These are phyloP conservation scores for Salarias fasciatus DNA, from an alignment of 2,797 vertebrate species.

Conservation along the genomic window DNA sequence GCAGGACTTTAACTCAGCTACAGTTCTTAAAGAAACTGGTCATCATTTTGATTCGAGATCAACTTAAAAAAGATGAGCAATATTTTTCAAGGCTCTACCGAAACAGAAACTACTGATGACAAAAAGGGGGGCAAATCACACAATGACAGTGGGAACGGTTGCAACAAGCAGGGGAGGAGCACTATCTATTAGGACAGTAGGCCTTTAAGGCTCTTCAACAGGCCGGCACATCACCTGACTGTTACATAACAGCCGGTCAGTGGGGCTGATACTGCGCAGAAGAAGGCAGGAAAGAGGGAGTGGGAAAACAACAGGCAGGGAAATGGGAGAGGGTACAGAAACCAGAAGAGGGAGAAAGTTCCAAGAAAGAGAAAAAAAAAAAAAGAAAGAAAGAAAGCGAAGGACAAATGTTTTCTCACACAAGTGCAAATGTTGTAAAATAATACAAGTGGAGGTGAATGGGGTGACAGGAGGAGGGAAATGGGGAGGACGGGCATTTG, in stretches of 20 bases:
- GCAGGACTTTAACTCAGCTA: background rate
- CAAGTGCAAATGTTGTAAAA: slow-evolving; percentile 16
- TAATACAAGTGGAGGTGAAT: slow-evolving; percentile 16
- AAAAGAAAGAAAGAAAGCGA: background rate
- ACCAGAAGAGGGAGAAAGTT: background rate
- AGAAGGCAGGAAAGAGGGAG: slow-evolving; percentile 55
- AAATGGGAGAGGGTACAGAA: background rate
- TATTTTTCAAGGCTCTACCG: too few species aligned
- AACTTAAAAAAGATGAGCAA: too few species aligned
- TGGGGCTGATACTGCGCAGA: slow-evolving; percentile 63
- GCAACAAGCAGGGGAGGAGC: too few species aligned
- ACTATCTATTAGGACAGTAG: slow-evolving; percentile 24
- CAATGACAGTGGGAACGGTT: too few species aligned
- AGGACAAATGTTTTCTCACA: slow-evolving; percentile 1
- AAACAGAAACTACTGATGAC: too few species aligned
- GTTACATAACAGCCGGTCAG: slow-evolving; percentile 70
- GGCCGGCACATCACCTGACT: slow-evolving; percentile 72
- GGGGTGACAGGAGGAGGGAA: slow-evolving; percentile 18
- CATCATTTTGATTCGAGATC: too few species aligned
- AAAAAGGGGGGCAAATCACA: background rate
- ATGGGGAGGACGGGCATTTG: slow-evolving; percentile 51
- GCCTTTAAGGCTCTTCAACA: slow-evolving; percentile 54
- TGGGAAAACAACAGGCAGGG: slow-evolving; percentile 29
- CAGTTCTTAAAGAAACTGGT: background rate
- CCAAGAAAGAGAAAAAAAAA: background rate